Evolutionary conservation across 2,113 vertebrate genomes (phyloP), one percentile per base, ranked within the genome.

Genomic region (Gracilinanus agilis): DNA sequence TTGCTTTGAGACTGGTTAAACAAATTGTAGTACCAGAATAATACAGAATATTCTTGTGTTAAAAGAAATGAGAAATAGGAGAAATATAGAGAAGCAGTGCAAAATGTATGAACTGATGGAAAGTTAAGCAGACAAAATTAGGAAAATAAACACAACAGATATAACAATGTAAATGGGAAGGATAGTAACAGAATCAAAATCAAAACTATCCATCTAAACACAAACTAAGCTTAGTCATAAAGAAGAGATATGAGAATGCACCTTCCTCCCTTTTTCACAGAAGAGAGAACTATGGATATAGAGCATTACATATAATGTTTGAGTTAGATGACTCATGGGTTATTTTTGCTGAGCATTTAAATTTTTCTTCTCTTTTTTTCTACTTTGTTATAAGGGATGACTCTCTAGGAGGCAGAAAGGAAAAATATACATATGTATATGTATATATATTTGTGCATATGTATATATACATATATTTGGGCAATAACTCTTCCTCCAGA

Each of bases 231-330:
- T 83, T 40, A n/a, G 34, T 23, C n/a, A 83, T 19, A 40, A 83
- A 83, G 61, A 75, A 75, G 67, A 83, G n/a, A 83, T 83, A 40
- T 83, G 67, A 83, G 19, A 83, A 40, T 83, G 34, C 3, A 40
- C n/a, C 67, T 83, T 83, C 67, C 67, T 83, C 67, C n/a, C 67
- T 83, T 83, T 83, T 83, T 83, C n/a, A 83, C 67, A 83, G 67
- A 83, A 83, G 67, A 40, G 6, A 34, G 67, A 83, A 83, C 67
- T 83, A 40, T 75, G 61, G 61, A 75, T 75, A 75, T 83, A 83
- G 67, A 83, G 21, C n/a, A 83, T 83, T 83, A 83, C n/a, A 40
- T 83, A 83, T 40, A n/a, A 40, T 83, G 67, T 83, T 83, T 40
- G 61, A 75, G 67, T 83, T 40, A 83, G 67, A 83, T 21, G 34